Base-by-base conservation (phyloP, 2,888 invertebrate genomes). In the Bellardia pandia region DNA sequence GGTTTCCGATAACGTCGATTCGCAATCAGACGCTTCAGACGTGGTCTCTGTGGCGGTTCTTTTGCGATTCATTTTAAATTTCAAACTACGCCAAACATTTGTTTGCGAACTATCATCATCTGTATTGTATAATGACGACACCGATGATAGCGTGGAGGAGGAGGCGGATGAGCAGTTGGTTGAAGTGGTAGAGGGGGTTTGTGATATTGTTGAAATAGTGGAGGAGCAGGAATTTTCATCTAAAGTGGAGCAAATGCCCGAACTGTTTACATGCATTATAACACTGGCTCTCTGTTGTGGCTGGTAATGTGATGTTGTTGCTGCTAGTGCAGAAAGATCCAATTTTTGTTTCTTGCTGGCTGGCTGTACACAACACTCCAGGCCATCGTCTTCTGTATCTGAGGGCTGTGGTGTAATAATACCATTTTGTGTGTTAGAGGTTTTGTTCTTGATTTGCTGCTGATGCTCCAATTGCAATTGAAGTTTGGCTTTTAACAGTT, bases 221-320 rank as follows among this genome's bases (percentile, higher is more conserved):
- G 91, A 88, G 30, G 91, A 90, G 58, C 89, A 89, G 45, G 90
- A 90, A 53, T 86, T 88, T 68, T 90, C 90, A 71, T 91, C 90
- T 30, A 90, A 84, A 11, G 91, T 86, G 6, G 92, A 91, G 94
- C 96, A 97, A 51, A 96, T 96, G 62, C 97, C 98, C 91, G 97
- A 96, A 88, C 96, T 96, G 92, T 96, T 96, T 8, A 97, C 97
- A 89, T 96, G 96, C 97, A 97, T 98, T 89, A 98, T 98, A 89
- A 98, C 98, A 13, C 97, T 97, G 45, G 96, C 94, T 76, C 95
- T 94, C 72, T 93, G 90, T n/a, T 90, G 90, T 68, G 86, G 89
- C 9, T 86, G 76, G 3, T 79, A 68, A 1, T 83, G 74, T 56
- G 91, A 23, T 48, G 92, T 91, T 90, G 92, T 91, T 90, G 93